Percentiles rank a stretch among this genome's conserved stretches.
Conservation (phyloP, 2,888 invertebrate genomes). For the Mythimna ferrago region DNA sequence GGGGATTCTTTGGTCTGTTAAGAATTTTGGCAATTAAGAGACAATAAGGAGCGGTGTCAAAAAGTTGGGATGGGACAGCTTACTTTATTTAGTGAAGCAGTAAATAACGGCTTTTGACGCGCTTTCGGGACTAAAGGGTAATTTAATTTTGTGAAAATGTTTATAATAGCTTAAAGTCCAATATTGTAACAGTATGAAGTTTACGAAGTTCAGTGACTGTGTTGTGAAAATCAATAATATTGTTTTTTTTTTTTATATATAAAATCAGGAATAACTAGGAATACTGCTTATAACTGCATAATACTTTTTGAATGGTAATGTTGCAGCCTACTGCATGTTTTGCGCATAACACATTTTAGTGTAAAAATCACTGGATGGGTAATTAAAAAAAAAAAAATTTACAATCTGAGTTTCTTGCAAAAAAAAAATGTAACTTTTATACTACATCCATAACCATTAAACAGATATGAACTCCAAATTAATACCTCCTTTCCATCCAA, state of each 20-base stretch:
- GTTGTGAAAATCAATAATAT: not conserved
- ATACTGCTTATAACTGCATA: no score
- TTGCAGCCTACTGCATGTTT: no score
- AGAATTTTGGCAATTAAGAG: conserved; percentile 63
- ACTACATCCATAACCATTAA: no score
- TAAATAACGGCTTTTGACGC: conserved; percentile 45
- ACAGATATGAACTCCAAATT: no score
- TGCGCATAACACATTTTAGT: no score
- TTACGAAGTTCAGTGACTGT: not conserved
- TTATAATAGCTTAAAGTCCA: not conserved
- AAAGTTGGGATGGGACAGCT: conserved; percentile 49
- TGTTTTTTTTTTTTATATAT: no score
- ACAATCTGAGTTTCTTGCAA: no score
- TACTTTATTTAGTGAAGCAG: conserved; percentile 43
- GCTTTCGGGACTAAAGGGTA: conserved; percentile 12
- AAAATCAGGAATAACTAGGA: no score
- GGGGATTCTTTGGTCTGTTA: conserved; percentile 57
- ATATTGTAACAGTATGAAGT: not conserved
- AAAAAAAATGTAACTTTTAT: no score
- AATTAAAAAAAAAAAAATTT: no score
- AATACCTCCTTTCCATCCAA: not conserved
- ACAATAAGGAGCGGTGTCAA: conserved; percentile 51
- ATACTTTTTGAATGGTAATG: no score
- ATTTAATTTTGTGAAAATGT: conserved; percentile 34
- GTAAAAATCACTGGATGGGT: no score